Evolutionary conservation across 2,888 invertebrate genomes (phyloP), one percentile per base, ranked within the genome.

Genomic region (Lysandra coridon): DNA sequence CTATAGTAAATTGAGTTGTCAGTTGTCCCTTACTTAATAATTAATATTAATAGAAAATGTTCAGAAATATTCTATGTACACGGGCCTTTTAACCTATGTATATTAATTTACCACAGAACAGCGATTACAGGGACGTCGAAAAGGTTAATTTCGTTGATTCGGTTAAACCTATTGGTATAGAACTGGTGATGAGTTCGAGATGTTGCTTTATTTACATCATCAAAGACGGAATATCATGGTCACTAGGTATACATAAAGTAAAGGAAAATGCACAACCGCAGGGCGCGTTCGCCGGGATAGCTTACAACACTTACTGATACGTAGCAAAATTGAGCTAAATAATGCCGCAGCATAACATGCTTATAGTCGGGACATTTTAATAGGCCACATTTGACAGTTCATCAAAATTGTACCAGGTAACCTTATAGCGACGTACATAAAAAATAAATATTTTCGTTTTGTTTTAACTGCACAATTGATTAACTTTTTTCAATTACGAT

Each of bases 251-350:
- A 80, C 84, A 85, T 86, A 86, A 86, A 87, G 84, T 33, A 69
- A 69, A 33, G 69, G 14, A 14, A 37, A 90, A 90, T 88, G 87
- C 93, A 93, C 93, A 93, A 93, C 93, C 92, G 86, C 84, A 87
- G 87, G 85, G 85, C 83, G 89, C 86, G 53, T 53, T 53, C 17
- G 76, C 74, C 83, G 88, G 88, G 86, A 87, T 82, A 91, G 53
- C 49, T 53, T 57, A 53, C 49, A 76, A 76, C 33, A 30, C 53
- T 53, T 44, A 74, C n/a, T 76, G 69, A 69, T 49, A 76, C 76
- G 53, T 33, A 44, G 75, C 53, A 76, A 89, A 88, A 90, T 91
- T 92, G 91, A 92, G 90, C 91, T 91, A 90, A 89, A 89, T 80
- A 82, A 84, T 87, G 76, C 57, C 76, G 33, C 33, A 23, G 44